Base-by-base conservation (phyloP, 37 sponge, comb jelly and placozoan species). In the Geodia barretti region DNA sequence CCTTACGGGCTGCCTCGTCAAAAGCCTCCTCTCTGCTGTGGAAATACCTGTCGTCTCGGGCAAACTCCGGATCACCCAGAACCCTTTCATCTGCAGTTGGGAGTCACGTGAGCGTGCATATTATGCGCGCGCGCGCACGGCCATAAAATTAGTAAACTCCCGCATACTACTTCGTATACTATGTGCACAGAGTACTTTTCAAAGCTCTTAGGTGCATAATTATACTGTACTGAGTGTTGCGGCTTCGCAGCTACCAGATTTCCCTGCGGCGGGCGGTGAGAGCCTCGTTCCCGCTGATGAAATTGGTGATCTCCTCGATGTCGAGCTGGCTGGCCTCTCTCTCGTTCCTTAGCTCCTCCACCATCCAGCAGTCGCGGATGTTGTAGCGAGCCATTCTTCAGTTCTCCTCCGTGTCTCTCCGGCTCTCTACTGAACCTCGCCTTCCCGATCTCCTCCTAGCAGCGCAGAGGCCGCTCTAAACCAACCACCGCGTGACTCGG, bases 391-490 rank as follows among this genome's bases (percentile, higher is more conserved):
- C 54, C 54, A 47, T 47, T 47, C 54, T 14, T 14, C 14, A n/a
- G n/a, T n/a, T n/a, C n/a, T n/a, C n/a, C n/a, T n/a, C n/a, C n/a
- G n/a, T n/a, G n/a, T n/a, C n/a, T n/a, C n/a, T n/a, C n/a, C n/a
- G n/a, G n/a, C n/a, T n/a, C n/a, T n/a, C n/a, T n/a, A n/a, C n/a
- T n/a, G n/a, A n/a, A n/a, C n/a, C n/a, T n/a, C n/a, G n/a, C 72
- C 87, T 31, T 71, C 32, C 41, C 83, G 92, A 86, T 91, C 94
- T n/a, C 95, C 84, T 33, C 86, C 96, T 42, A 93, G 96, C 9
- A 95, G 96, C 59, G 99, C 99, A 17, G 89, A 86, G 61, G 96
- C 96, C 63, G 79, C 92, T 21, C 96, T 97, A 97, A 98, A 97
- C 14, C 97, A 98, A 58, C 97, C 99, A 8, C 99, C 96, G 73